Base-by-base conservation (phyloP, 2,113 vertebrate species). In the Pseudopodoces humilis region DNA sequence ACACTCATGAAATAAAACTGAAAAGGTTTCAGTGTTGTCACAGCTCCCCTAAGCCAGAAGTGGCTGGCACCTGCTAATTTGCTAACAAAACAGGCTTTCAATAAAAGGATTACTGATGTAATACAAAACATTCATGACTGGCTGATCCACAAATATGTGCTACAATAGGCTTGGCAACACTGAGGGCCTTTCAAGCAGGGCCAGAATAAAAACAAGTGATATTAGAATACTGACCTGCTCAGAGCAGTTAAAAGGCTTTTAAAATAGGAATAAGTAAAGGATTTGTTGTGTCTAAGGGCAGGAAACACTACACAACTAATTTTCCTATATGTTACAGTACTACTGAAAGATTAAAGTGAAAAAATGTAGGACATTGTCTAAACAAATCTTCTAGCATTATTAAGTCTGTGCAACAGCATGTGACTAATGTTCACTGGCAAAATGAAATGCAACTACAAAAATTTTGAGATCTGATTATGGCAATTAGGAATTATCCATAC, bases 361-460 rank as follows among this genome's bases (percentile, higher is more conserved):
- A 59, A 93, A 82, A 53, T 22, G n/a, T 70, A 89, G 68, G 56
- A 44, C 49, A 62, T 33, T 44, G 44, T 86, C 89, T 94, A 84
- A 95, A 93, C 43, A 91, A 94, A 92, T 69, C 72, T 87, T 95
- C 75, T 18, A 77, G 59, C 72, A 78, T 88, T 88, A 94, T 94
- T 95, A 86, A 92, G 83, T 49, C 83, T 92, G 84, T 86, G 86
- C 62, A 94, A 70, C 39, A 70, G 64, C 52, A 87, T n/a, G 83
- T 83, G 84, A 94, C 90, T 94, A 92, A 97, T 68, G 83, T 68
- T 93, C 72, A 41, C 81, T 90, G 85, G 80, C 88, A 64, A 90
- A 92, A 88, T 77, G 59, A 63, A 94, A 94, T 84, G 78, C 67
- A 87, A 24, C 62, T 63, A 76, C 50, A 90, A 72, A 83, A 95